Conservation (phyloP, 2,113 vertebrate species). For the Benitochromis conjunctus region DNA sequence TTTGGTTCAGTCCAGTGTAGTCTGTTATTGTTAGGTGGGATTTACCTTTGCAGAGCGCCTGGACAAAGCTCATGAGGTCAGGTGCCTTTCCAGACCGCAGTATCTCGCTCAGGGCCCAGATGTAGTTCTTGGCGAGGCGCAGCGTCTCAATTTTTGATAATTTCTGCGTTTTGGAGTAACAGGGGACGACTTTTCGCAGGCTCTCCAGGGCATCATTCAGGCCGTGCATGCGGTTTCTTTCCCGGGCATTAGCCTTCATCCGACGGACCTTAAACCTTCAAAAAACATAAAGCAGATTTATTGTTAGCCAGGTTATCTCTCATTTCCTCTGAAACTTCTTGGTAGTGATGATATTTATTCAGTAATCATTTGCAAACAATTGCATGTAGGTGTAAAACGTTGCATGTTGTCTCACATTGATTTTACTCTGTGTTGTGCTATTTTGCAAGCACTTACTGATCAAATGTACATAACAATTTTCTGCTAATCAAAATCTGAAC, state of each 20-base stretch:
- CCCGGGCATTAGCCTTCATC: constrained; percentile 96
- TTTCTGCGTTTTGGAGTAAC: constrained; percentile 98
- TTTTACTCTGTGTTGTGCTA: not conserved
- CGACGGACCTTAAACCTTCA: constrained; percentile 87
- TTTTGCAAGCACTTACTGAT: not conserved
- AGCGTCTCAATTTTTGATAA: constrained; percentile 98
- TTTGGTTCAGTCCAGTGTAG: not conserved
- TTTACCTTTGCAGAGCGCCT: constrained; percentile 91
- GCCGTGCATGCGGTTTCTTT: constrained; percentile 98
- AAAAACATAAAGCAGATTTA: not conserved
- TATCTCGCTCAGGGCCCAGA: constrained; percentile 96
- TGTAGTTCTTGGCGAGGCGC: constrained; percentile 97
- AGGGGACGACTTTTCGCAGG: constrained; percentile 96
- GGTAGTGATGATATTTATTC: not conserved
- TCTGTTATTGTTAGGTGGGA: not conserved
- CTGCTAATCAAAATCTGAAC: not conserved
- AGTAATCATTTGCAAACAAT: not conserved
- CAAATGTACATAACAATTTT: not conserved
- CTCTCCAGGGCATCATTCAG: constrained; percentile 96
- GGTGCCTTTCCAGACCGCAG: constrained; percentile 94
- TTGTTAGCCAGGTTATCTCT: not conserved
- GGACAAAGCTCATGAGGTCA: constrained; percentile 93
- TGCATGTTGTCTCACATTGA: not conserved
- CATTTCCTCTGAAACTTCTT: not conserved
- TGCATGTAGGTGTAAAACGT: not conserved